Percentiles rank a stretch among this genome's conserved stretches.
Evolutionary conservation across 2,113 vertebrate species (phyloP).

Genomic region (Rhea americana): DNA sequence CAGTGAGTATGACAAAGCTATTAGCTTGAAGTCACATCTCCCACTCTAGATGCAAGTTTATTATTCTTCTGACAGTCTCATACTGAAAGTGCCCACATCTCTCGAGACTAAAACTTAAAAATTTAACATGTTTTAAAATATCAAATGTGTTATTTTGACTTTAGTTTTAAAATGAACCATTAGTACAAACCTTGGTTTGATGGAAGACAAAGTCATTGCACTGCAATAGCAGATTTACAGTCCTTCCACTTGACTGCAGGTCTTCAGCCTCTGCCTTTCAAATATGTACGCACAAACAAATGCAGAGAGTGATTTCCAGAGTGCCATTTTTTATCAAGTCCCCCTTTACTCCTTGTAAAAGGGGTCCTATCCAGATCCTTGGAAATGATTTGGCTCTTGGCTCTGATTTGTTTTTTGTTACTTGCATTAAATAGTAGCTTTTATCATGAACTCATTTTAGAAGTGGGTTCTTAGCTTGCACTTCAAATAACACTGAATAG

Average conservation of each 20-base stretch:
- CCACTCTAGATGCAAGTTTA: not conserved
- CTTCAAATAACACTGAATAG: constrained; percentile 16
- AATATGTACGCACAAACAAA: not conserved
- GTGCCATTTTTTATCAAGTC: constrained; percentile 8
- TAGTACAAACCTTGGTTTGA: constrained; percentile 43
- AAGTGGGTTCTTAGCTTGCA: constrained; percentile 19
- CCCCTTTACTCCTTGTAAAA: not conserved
- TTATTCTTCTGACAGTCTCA: constrained; percentile 25
- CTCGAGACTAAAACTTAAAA: constrained; percentile 34
- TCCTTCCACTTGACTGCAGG: constrained; percentile 2
- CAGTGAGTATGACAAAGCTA: not conserved
- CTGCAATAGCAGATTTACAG: constrained; percentile 16
- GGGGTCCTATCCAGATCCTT: not conserved
- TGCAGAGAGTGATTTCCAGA: not conserved
- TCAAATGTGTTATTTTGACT: constrained; percentile 58
- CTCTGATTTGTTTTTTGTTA: constrained; percentile 15
- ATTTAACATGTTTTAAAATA: constrained; percentile 65
- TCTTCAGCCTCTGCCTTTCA: constrained; percentile 43
- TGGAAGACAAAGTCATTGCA: not conserved
- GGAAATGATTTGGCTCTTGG: constrained; percentile 18
- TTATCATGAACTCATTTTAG: constrained; percentile 23
- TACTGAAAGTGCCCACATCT: constrained; percentile 32
- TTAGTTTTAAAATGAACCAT: constrained; percentile 63
- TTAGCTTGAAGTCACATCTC: not conserved
- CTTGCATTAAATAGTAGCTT: constrained; percentile 24